These are phyloP conservation scores for Tokudaia tokunoshimensis DNA, from an alignment of 2,797 vertebrate species.

Conservation along the genomic window DNA sequence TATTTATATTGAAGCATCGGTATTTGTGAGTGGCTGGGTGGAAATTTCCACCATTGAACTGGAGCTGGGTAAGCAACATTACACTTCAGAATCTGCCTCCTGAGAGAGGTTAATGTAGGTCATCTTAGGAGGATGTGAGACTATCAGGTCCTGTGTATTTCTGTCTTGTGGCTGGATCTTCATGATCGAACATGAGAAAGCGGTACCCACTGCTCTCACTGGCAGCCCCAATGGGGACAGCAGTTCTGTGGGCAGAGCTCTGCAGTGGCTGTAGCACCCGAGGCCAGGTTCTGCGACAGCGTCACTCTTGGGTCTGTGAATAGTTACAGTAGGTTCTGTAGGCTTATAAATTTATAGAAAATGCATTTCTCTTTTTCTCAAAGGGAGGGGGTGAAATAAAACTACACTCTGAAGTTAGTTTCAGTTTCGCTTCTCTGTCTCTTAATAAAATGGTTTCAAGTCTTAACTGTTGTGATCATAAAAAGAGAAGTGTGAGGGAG, in stretches of 20 bases:
- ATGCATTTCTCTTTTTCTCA: background rate
- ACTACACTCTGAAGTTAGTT: background rate
- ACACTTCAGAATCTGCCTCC: slow-evolving; percentile 20
- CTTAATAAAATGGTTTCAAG: background rate
- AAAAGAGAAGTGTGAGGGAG: too few relatives aligned
- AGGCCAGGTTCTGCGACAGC: rapidly evolving
- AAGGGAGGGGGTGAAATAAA: background rate
- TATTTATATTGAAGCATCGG: background rate
- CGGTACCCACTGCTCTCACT: background rate
- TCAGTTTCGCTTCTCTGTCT: background rate
- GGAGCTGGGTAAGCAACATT: background rate
- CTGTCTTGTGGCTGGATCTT: slow-evolving; percentile 42
- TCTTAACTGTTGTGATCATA: background rate
- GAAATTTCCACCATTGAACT: slow-evolving; percentile 65
- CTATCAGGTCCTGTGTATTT: background rate
- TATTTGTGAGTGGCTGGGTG: background rate
- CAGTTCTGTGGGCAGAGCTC: background rate
- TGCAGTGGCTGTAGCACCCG: rapidly evolving
- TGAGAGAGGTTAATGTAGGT: slow-evolving; percentile 23
- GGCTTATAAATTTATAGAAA: background rate
- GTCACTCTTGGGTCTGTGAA: background rate
- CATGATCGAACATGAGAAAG: background rate
- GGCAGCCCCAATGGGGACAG: rapidly evolving
- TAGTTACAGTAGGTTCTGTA: background rate
- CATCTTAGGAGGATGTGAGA: slow-evolving; percentile 43